Base-by-base conservation (phyloP, 1,140 invertebrate genomes). In the Colletes gigas region DNA sequence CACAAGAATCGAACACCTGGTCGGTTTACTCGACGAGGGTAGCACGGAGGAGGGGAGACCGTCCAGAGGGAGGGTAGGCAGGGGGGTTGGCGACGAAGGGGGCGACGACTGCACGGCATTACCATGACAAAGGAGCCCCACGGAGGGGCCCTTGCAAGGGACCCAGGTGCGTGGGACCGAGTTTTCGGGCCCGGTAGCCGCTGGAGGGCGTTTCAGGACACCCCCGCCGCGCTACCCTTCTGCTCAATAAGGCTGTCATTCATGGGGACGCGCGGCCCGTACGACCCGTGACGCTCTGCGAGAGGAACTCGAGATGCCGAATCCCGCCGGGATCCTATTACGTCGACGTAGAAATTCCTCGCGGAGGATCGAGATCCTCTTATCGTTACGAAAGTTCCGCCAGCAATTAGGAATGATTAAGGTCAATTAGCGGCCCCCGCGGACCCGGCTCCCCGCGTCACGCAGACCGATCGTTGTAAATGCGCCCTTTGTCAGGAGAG, bases 141-240 rank as follows among this genome's bases (percentile, higher is more conserved):
- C 79, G 78, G 83, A 76, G 89, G 84, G 30, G 79, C 85, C 87
- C 87, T 86, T 39, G 87, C 86, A 76, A 85, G 85, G 82, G 75
- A 77, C 86, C 91, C 91, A 92, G 91, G 90, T 92, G 91, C 91
- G 91, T 92, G 92, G 92, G 91, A 92, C 92, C 91, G 83, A 78
- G 84, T 74, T 89, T 88, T 82, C 75, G 73, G 90, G 80, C 74
- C 87, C 89, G 85, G 90, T 92, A 92, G 91, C 89, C 71, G 82
- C 68, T 77, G 74, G 85, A 92, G 90, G 90, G 90, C 90, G 90
- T 90, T 90, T 83, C 88, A 82, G 69, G 78, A 90, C 91, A 91
- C 92, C 90, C 91, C 90, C 92, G 89, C 89, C 90, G 88, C 78
- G 86, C 76, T 65, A 68, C 74, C 83, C 74, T 66, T 79, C 80